Evolutionary conservation across 1,140 invertebrate species (phyloP).

Genomic region (Bursaphelenchus mucronatus): DNA sequence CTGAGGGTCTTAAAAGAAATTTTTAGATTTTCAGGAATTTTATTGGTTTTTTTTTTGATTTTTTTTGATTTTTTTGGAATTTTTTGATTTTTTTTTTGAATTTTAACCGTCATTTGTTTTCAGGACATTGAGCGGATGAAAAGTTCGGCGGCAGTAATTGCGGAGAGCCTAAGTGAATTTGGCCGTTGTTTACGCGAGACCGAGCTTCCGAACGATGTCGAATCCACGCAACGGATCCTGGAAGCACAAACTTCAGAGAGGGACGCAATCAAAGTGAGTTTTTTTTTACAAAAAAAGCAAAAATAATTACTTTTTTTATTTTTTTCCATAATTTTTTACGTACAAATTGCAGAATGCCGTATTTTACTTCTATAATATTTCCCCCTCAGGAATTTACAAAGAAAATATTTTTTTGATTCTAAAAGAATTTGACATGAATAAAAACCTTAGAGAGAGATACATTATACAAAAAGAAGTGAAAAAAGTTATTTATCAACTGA

Average conservation of each 20-base stretch:
- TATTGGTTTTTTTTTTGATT: background rate
- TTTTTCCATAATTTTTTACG: too few species aligned
- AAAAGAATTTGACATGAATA: too few species aligned
- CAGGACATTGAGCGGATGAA: conserved; percentile 91
- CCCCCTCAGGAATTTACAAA: background rate
- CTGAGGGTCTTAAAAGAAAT: background rate
- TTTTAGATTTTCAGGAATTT: background rate
- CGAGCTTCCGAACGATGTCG: conserved; percentile 78
- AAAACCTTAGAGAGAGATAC: too few species aligned
- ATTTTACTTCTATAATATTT: background rate
- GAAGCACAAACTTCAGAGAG: conserved; percentile 67
- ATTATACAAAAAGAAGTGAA: too few species aligned
- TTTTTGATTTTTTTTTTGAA: background rate
- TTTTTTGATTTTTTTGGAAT: background rate
- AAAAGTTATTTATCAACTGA: too few species aligned
- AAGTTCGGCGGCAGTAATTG: conserved; percentile 79
- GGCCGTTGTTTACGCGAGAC: conserved; percentile 74
- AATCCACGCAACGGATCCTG: conserved; percentile 70
- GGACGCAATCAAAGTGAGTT: conserved; percentile 57
- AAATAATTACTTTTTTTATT: conserved; percentile 14
- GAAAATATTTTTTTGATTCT: conserved; percentile 3
- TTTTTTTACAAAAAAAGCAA: too few species aligned
- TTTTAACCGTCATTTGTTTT: conserved; percentile 48
- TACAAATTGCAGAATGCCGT: too few species aligned
- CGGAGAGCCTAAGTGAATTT: conserved; percentile 75